Conservation (phyloP, 2,797 vertebrate genomes). For the Argyrosomus regius region DNA sequence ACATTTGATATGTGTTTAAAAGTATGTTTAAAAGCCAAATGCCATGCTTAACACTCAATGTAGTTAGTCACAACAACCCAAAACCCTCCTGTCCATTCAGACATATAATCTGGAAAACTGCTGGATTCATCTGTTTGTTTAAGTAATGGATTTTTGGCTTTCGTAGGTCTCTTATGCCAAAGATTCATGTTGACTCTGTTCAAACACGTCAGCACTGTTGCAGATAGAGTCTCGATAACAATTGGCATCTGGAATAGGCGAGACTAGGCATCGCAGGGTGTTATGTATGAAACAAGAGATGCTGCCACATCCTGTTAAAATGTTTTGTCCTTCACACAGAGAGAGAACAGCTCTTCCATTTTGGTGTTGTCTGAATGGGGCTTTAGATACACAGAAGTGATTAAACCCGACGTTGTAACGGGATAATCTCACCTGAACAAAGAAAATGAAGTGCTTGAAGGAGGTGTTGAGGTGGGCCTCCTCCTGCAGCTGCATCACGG, state of each 20-base stretch:
- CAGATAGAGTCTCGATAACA: not conserved
- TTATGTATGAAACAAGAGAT: not conserved
- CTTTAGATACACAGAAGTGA: too few species aligned
- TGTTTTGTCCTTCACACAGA: not conserved
- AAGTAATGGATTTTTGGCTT: not conserved
- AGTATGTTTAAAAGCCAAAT: not conserved
- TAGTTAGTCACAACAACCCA: not conserved
- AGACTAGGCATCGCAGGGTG: not conserved
- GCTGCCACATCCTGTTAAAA: not conserved
- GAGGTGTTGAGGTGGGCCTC: conserved; percentile 99
- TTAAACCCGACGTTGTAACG: not conserved
- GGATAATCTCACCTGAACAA: conserved; percentile 90
- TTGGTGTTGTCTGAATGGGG: not conserved
- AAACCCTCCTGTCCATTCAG: not conserved
- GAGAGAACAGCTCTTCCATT: not conserved
- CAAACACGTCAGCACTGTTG: conserved; percentile 4
- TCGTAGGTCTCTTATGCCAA: not conserved
- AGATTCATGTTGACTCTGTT: not conserved
- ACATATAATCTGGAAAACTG: conserved; percentile 8
- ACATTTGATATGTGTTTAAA: not conserved
- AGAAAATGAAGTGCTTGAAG: conserved; percentile 99
- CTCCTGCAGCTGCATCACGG: conserved; percentile 97
- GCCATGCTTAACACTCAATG: not conserved
- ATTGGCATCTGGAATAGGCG: not conserved
- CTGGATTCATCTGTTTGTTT: not conserved